Evolutionary conservation across 2,888 invertebrate genomes (phyloP), one percentile per base, ranked within the genome.

Genomic region (Cataglyphis rosenhaueri): DNA sequence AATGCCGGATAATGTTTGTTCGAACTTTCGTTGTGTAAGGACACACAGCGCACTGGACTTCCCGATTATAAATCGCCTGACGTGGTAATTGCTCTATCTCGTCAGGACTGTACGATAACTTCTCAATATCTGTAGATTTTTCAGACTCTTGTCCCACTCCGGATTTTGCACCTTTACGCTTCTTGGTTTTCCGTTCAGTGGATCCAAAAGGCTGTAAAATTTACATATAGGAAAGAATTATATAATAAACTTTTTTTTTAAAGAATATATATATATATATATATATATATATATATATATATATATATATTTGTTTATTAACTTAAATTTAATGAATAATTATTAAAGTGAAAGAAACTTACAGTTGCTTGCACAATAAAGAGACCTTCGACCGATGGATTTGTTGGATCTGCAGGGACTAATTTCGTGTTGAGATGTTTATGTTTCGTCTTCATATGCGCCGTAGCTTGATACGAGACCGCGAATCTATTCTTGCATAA

Each of bases 1-100:
- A 93, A 91, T 97, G 97, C 0, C 97, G 95, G 9, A 97, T 95
- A 94, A 98, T 96, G 92, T 98, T 98, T 18, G 96, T 95, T 0
- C 97, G 95, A 5, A 97, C 97, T 94, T 97, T 97, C 0, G 97
- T 97, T 29, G 95, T 95, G 90, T 96, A 98, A 48, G 96, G 95
- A 92, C 98, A 98, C 4, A 96, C 93, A 0, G 96, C 95, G 91
- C 97, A 98, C 64, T 95, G 95, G 0, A 97, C 95, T 1, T 95
- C 95, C 9, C 95, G 95, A 48, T 95, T 95, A 79, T 97, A 96
- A 71, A 97, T 96, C 0, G 96, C 96, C 44, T 95, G 96, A 18
- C 96, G 95, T 0, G 97, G 97, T 64, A 98, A 92, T 18, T 94
- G 93, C 21, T 96, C 95, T 5, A 97, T 95, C 88, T 98, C 97